Evolutionary conservation across 2,888 invertebrate species (phyloP).

Genomic region (Lampropteryx suffumata): DNA sequence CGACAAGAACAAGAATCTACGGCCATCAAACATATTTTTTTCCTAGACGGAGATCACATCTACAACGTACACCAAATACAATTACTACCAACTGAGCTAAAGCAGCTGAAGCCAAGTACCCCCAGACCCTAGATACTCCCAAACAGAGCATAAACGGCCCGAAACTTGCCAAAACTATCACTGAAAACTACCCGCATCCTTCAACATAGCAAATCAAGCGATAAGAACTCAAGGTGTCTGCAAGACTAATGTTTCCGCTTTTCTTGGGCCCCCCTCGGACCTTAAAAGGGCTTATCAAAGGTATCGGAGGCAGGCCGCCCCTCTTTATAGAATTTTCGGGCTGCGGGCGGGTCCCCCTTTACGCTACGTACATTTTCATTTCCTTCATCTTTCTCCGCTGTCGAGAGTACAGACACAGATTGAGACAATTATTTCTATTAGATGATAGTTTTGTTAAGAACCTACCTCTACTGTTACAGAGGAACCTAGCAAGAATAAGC

Average conservation of each 20-base stretch:
- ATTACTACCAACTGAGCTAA: no score
- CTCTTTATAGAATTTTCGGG: conserved; percentile 81
- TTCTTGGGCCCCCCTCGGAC: conserved; percentile 38
- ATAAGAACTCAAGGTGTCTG: conserved; percentile 74
- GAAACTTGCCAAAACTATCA: conserved; percentile 18
- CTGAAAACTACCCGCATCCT: conserved; percentile 47
- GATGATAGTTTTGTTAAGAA: neutral
- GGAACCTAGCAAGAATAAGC: no score
- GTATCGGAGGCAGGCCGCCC: conserved; percentile 61
- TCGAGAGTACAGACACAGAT: conserved; percentile 60
- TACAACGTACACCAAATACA: no score
- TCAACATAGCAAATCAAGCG: conserved; percentile 65
- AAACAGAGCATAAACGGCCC: conserved; percentile 8
- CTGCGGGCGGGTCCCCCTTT: conserved; percentile 68
- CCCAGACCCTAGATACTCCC: no score
- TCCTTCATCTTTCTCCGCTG: conserved; percentile 82
- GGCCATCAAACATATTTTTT: no score
- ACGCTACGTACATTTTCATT: conserved; percentile 83
- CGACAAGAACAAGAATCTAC: no score
- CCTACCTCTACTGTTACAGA: no score
- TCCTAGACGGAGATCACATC: no score
- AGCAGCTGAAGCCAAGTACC: no score
- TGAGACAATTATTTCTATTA: conserved; percentile 31
- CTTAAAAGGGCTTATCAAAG: conserved; percentile 75
- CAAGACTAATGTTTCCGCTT: conserved; percentile 74